Base-by-base conservation (phyloP, 2,888 invertebrate genomes). In the Drosophila antonietae region DNA sequence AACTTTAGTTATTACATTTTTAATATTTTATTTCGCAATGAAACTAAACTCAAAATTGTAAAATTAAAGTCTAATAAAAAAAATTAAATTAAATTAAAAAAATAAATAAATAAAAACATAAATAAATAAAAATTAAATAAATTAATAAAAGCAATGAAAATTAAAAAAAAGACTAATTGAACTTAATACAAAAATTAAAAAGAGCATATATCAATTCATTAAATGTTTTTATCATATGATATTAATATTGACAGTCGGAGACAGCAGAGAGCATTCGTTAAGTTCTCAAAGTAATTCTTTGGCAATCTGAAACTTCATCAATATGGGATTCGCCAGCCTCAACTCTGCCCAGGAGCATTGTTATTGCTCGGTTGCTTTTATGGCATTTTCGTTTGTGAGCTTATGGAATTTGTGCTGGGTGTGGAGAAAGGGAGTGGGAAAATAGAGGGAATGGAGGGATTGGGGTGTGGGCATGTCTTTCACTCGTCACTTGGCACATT, bases 401-500 rank as follows among this genome's bases (percentile, higher is more conserved):
- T 57, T 35, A 57, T 60, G 59, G 66, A 73, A 73, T 57, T 55
- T 46, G 23, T 43, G 44, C 15, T 7, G 33, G 28, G 28, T 49
- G 49, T 49, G 49, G n/a, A 49, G 18, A 2, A 18, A 18, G 23
- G 28, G 20, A 7, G 7, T 49, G 31, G 49, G 31, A 10, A 49
- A 46, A 39, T n/a, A 12, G 5, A 1, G 14, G 14, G 23, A 14
- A 14, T 15, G 37, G 14, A 6, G 18, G 12, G 6, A 6, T 7
- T 15, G 60, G 20, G 33, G 46, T 9, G 44, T 37, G 51, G 61
- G 56, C 8, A 35, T 66, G 75, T 75, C 51, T 65, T 62, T 60
- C 60, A 66, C 75, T 78, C 75, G 59, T 78, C 76, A 78, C 66
- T 78, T 63, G 79, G 79, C 76, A 78, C 79, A 63, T 69, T 78